A percentile compares a stretch with the other conserved stretches of the same genome.
Evolutionary conservation across 2,113 vertebrate species (phyloP).

Genomic region (Ochotona curzoniae): DNA sequence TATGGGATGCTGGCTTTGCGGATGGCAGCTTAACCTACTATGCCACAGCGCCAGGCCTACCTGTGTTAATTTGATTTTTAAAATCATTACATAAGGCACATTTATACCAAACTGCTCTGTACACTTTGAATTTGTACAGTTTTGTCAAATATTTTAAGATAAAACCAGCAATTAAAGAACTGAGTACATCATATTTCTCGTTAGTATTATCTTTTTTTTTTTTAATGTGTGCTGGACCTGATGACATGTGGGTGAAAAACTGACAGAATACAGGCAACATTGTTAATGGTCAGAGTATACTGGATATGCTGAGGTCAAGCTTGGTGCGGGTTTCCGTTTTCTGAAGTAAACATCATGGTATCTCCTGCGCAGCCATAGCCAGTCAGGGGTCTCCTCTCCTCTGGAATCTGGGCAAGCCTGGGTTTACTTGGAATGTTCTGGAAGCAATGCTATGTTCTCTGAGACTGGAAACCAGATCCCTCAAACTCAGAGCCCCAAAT

Average conservation of each 20-base stretch:
- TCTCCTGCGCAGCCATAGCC: not conserved
- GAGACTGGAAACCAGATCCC: not conserved
- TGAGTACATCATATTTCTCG: not conserved
- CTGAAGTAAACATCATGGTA: not conserved
- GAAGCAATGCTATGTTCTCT: not conserved
- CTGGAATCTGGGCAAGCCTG: not conserved
- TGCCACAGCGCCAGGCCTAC: too few relatives aligned
- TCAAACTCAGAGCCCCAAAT: not conserved
- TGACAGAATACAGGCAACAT: conserved; percentile 35
- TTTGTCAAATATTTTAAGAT: not conserved
- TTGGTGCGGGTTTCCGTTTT: conserved; percentile 43
- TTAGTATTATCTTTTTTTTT: too few relatives aligned
- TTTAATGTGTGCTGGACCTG: not conserved
- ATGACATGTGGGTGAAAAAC: conserved; percentile 32
- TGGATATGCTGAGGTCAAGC: not conserved
- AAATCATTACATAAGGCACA: not conserved
- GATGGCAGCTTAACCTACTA: too few relatives aligned
- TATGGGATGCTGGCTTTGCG: too few relatives aligned
- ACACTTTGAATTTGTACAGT: not conserved
- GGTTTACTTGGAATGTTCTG: not conserved
- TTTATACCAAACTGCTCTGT: not conserved
- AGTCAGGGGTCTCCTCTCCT: not conserved
- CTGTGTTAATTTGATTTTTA: not conserved
- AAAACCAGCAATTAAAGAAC: not conserved
- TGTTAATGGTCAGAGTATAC: not conserved